Base-by-base conservation (phyloP, 2,888 invertebrate genomes). In the Gymnosoma rotundatum region DNA sequence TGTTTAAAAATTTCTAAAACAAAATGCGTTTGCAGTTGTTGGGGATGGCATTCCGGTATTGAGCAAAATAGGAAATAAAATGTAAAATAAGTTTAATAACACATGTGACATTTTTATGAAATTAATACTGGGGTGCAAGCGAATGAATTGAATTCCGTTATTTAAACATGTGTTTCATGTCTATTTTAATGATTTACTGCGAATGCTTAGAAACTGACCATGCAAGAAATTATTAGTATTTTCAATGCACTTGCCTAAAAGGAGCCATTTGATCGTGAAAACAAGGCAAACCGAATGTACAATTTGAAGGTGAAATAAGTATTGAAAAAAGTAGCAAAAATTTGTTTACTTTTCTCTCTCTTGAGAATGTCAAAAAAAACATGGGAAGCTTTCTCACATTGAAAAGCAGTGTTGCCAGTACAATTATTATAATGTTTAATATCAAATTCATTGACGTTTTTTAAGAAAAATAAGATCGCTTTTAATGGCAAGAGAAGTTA, bases 51-150 rank as follows among this genome's bases (percentile, higher is more conserved):
- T 78, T 70, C 45, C 42, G 18, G 20, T n/a, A 32, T 52, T 32
- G 36, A 50, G 42, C 32, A 48, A 78, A 58, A 48, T 78, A 56
- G 70, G 63, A 78, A 72, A 72, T 64, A 36, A 63, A 72, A 32
- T 50, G 18, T 21, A 52, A 78, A 78, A 78, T 61, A 56, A 54
- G 20, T 72, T 72, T 72, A 64, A 64, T 56, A 48, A 36, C 69
- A 78, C 45, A 61, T 69, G 70, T 64, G 56, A 50, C 32, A 56
- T 21, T 32, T 32, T 5, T 32, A 21, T 63, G 36, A 63, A 70
- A 48, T 21, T 63, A 78, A 78, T 78, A 70, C 32, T 18, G n/a
- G 45, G 45, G 52, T 45, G 18, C 42, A 16, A 52, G 42, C 10
- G 12, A 42, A 42, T 12, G 12, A 1, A 32, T 32, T 7, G 6